A percentile compares a stretch with the other conserved stretches of the same genome.
Conservation (phyloP, 2,797 vertebrate genomes). For the Acanthiza pusilla region DNA sequence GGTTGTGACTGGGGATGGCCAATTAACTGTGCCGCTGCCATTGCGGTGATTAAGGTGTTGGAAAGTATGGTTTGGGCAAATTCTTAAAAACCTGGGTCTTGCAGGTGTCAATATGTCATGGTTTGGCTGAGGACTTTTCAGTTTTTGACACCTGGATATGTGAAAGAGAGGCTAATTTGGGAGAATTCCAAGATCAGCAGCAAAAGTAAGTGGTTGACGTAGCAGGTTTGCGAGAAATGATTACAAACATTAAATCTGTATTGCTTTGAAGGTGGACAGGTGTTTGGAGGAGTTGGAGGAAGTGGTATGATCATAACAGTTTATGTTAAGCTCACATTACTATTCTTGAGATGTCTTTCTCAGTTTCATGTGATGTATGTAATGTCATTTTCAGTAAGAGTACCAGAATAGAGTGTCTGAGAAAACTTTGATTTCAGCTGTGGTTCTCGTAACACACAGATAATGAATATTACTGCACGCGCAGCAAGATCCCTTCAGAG, state of each 20-base stretch:
- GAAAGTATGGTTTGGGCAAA: neutral
- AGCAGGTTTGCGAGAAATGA: neutral
- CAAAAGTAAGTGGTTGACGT: neutral
- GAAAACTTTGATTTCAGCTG: conserved; percentile 3
- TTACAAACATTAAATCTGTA: neutral
- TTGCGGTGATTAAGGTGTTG: neutral
- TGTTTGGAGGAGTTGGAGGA: conserved; percentile 32
- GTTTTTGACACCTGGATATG: neutral
- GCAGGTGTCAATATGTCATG: neutral
- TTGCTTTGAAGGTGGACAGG: conserved; percentile 2
- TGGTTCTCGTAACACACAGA: neutral
- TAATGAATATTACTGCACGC: neutral
- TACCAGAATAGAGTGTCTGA: neutral
- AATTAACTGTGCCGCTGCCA: neutral
- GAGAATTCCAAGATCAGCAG: neutral
- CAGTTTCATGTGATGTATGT: conserved; percentile 35
- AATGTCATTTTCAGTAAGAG: conserved; percentile 10
- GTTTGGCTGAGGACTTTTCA: neutral
- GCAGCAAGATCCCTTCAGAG: neutral
- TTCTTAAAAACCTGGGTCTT: neutral
- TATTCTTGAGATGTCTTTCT: conserved; percentile 31
- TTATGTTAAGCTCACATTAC: neutral
- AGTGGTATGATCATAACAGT: neutral
- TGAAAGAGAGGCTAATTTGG: neutral
- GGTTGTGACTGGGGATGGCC: neutral